Base-by-base conservation (phyloP, 2,888 invertebrate species). In the Myathropa florea region DNA sequence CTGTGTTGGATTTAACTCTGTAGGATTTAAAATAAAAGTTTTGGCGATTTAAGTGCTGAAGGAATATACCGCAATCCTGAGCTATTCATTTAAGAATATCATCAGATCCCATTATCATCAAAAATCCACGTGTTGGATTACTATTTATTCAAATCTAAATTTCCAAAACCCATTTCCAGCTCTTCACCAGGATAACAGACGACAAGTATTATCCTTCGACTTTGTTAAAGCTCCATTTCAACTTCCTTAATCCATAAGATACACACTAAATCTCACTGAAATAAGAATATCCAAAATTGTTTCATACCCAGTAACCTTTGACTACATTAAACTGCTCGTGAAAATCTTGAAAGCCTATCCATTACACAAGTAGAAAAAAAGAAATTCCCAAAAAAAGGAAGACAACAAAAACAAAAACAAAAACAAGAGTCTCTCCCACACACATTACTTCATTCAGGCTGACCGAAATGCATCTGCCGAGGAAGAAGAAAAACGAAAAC, bases 401-500 rank as follows among this genome's bases (percentile, higher is more conserved):
- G 33, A 33, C 46, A 12, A 4, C 10, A 30, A 23, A 65, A 28
- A n/a, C 2, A 46, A n/a, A 65, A 46, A 1, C 9, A 9, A 33
- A 10, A 33, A 33, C 12, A 26, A 67, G 28, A 65, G 0, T 12
- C 21, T 53, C 21, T 63, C 72, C 61, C 33, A 63, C 55, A 30
- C 55, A 64, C 33, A 61, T 55, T 24, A 36, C 39, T 33, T 33
- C 55, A 39, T 39, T 46, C 60, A 2, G 18, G 53, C 10, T 12
- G 55, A 24, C 33, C 21, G 33, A 73, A 73, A 64, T 64, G 73
- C 73, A 57, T 55, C 73, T 64, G 73, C 12, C 64, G 33, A 33
- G 21, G 46, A 53, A 30, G 12, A 39, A 36, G 23, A 33, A 57
- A 65, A 65, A 21, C 4, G 26, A 60, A 68, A 53, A 28, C 1